Evolutionary conservation across 2,888 invertebrate genomes (phyloP).

Genomic region (Corbicula japonica): DNA sequence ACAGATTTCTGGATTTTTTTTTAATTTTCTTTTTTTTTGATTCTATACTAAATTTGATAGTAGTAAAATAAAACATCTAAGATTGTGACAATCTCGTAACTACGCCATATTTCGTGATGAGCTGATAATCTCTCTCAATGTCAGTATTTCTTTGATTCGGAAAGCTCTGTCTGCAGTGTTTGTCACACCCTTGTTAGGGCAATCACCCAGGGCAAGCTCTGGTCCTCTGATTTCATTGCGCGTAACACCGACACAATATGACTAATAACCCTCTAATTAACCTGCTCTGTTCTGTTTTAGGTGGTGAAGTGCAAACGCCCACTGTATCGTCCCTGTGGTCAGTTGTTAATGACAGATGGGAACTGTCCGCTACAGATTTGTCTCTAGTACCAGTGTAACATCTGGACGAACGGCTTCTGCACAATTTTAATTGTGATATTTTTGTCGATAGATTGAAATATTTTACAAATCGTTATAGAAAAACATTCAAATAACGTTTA

Average conservation of each 20-base stretch:
- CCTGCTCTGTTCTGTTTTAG: conserved; percentile 59
- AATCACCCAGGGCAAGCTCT: conserved; percentile 34
- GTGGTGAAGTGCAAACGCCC: conserved; percentile 38
- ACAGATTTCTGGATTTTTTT: too few relatives aligned
- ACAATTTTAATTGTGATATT: conserved; percentile 1
- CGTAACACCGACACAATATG: conserved; percentile 57
- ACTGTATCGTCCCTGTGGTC: conserved; percentile 26
- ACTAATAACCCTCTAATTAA: conserved; percentile 60
- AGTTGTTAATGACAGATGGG: conserved; percentile 52
- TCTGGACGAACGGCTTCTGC: conserved; percentile 19
- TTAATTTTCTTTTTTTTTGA: too few relatives aligned
- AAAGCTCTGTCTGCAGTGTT: conserved; percentile 32
- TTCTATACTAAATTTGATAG: too few relatives aligned
- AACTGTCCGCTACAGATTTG: conserved; percentile 42
- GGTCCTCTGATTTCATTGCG: conserved; percentile 44
- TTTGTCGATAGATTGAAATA: too few relatives aligned
- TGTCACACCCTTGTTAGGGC: conserved; percentile 33
- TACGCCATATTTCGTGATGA: conserved; percentile 22
- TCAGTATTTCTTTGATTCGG: conserved; percentile 22
- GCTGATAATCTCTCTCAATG: conserved; percentile 27
- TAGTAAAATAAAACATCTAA: too few relatives aligned
- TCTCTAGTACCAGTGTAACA: conserved; percentile 21
- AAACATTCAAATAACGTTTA: too few relatives aligned
- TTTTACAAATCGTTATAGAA: too few relatives aligned
- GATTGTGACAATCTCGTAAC: too few relatives aligned